Evolutionary conservation across 2,113 vertebrate genomes (phyloP).

Genomic region (Petaurus breviceps): DNA sequence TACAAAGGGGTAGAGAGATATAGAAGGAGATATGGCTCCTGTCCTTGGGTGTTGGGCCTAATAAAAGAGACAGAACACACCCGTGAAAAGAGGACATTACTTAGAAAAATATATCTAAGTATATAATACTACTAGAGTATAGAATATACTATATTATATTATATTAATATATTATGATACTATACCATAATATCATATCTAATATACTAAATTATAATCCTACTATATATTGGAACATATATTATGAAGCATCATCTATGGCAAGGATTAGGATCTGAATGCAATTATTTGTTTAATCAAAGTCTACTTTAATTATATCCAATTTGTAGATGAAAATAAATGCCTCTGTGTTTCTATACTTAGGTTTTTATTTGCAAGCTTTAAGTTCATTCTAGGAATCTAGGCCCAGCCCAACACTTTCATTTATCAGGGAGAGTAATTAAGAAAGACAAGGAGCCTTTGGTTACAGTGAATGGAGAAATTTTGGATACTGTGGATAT

Average conservation of each 20-base stretch:
- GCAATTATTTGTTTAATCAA: background rate
- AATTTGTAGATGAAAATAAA: background rate
- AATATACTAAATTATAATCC: background rate
- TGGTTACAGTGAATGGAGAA: no score
- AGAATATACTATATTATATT: no score
- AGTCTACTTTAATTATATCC: background rate
- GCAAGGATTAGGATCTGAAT: background rate
- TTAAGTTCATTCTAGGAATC: background rate
- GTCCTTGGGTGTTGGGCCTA: background rate
- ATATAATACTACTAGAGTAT: no score
- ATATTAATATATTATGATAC: no score
- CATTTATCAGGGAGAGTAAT: no score
- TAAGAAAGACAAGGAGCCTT: background rate
- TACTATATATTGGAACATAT: rapidly evolving
- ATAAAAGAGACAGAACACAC: background rate
- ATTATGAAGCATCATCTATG: background rate
- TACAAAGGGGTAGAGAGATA: background rate
- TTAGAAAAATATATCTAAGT: background rate
- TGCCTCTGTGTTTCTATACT: background rate
- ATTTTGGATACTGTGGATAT: no score
- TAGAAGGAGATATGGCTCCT: background rate
- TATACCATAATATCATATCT: no score
- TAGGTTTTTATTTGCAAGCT: background rate
- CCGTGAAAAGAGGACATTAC: background rate
- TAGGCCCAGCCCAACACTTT: background rate